Evolutionary conservation across 1,140 invertebrate species (phyloP).

Genomic region (Leptoteleia sp.): DNA sequence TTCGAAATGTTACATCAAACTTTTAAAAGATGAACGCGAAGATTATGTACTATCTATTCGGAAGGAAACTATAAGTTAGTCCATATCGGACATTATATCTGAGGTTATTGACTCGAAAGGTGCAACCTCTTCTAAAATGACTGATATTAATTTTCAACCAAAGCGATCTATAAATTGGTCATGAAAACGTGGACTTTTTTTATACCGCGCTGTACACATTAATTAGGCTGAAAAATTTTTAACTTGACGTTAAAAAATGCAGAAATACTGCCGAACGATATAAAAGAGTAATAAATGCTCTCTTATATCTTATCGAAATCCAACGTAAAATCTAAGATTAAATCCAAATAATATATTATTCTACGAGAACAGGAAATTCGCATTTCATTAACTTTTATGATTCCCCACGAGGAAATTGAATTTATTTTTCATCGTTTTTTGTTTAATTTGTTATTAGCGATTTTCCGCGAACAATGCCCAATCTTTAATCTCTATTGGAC

Average conservation of each 20-base stretch:
- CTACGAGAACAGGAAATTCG: too few species aligned
- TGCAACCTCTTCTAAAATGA: slow-evolving; percentile 10
- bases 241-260: background rate
- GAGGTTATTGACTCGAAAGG: slow-evolving; percentile 48
- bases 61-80: slow-evolving; percentile 54
- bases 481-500: too few species aligned
- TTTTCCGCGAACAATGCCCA: too few species aligned
- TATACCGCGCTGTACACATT: background rate
- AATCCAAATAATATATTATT: too few species aligned
- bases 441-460: too few species aligned
- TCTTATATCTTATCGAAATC: too few species aligned
- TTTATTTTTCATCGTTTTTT: too few species aligned
- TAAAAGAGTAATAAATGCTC: too few species aligned
- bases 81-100: slow-evolving; percentile 41
- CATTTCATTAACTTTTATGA: too few species aligned
- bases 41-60: slow-evolving; percentile 44
- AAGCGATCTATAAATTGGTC: slow-evolving; percentile 1
- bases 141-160: slow-evolving; percentile 3
- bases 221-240: background rate
- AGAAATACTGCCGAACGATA: too few species aligned
- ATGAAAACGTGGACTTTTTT: background rate
- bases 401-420: too few species aligned
- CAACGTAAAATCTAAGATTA: too few species aligned
- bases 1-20: slow-evolving; percentile 24
- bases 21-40: slow-evolving; percentile 39